Base-by-base conservation (phyloP, 2,113 vertebrate genomes). In the Pristiophorus japonicus region DNA sequence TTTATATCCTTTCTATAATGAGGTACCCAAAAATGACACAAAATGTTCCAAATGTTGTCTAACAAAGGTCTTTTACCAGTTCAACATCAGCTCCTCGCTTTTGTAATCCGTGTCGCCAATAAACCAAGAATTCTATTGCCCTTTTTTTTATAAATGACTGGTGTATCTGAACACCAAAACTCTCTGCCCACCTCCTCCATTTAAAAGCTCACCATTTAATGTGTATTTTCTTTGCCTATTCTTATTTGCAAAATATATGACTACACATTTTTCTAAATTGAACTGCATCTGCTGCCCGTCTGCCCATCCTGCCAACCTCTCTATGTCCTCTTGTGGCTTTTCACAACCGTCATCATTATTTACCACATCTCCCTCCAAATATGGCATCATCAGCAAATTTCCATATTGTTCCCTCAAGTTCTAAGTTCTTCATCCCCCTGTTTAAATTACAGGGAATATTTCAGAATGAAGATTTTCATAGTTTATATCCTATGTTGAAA, bases 381-480 rank as follows among this genome's bases (percentile, higher is more conserved):
- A 14, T 91, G 24, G 27, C 5, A 16, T 62, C 0, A 55, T 55
- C 2, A 55, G 45, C 22, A 88, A 51, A 88, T 55, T 88, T 88
- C 47, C n/a, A 84, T 81, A 51, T 30, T 51, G 2, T 88, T 88
- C 24, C n/a, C 34, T 92, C 34, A 38, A 34, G 62, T 62, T 30
- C 87, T 62, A 59, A 34, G 30, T 91, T 62, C 16, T 59, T 59
- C 47, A 90, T n/a, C 4, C 59, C 92, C 22, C 4, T 4, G 7
- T 65, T 22, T 90, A 47, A 94, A 67, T 65, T 66, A 59, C 62
- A 94, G 92, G 34, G 14, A 63, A 94, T 63, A 94, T 66, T 93
- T 94, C 42, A 85, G 16, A 47, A 18, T 66, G 34, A 42, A 93
- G 2, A 20, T 22, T 22, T 22, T 93, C 22, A n/a, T n/a, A 42